phyloP scores from a whole-genome alignment of 1,140 invertebrate species.

The Drosophila lacertosa region DNA sequence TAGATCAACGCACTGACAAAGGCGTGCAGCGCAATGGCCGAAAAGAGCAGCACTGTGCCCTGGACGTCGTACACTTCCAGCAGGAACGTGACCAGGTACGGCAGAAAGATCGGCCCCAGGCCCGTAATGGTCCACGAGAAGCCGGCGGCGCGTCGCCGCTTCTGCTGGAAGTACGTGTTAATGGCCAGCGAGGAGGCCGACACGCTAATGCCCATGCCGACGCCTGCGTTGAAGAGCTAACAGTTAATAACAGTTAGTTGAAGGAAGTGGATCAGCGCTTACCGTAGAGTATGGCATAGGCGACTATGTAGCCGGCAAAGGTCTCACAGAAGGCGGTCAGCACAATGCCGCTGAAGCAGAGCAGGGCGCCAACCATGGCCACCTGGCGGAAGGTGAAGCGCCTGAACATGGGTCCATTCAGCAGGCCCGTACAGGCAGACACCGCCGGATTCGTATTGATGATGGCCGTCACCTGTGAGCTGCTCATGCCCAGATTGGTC shows the following conservation, averaged over 20 bases:
- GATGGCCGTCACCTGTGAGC: conserved; percentile 87
- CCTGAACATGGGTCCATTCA: conserved; percentile 88
- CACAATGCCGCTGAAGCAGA: conserved; percentile 85
- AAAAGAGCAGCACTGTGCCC: conserved; percentile 86
- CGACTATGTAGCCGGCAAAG: conserved; percentile 86
- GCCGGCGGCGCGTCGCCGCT: conserved; percentile 86
- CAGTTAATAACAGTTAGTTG: too few species aligned
- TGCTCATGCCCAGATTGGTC: conserved; percentile 85
- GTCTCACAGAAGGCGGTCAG: conserved; percentile 86
- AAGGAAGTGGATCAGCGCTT: too few species aligned
- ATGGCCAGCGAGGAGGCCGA: conserved; percentile 87
- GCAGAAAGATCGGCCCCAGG: conserved; percentile 86
- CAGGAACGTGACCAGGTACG: conserved; percentile 85
- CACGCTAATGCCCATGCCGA: conserved; percentile 86
- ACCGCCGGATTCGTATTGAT: conserved; percentile 88
- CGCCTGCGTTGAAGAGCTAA: conserved; percentile 84
- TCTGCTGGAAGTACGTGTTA: conserved; percentile 87
- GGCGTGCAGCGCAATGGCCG: conserved; percentile 86
- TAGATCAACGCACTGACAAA: conserved; percentile 86
- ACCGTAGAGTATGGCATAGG: conserved; percentile 87
- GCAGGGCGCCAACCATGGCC: conserved; percentile 85
- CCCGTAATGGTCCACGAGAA: conserved; percentile 87
- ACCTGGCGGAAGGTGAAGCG: conserved; percentile 88
- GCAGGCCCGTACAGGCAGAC: conserved; percentile 86
- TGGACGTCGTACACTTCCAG: conserved; percentile 85